Conservation (phyloP, 1,140 invertebrate species). For the Harpegnathos saltator region DNA sequence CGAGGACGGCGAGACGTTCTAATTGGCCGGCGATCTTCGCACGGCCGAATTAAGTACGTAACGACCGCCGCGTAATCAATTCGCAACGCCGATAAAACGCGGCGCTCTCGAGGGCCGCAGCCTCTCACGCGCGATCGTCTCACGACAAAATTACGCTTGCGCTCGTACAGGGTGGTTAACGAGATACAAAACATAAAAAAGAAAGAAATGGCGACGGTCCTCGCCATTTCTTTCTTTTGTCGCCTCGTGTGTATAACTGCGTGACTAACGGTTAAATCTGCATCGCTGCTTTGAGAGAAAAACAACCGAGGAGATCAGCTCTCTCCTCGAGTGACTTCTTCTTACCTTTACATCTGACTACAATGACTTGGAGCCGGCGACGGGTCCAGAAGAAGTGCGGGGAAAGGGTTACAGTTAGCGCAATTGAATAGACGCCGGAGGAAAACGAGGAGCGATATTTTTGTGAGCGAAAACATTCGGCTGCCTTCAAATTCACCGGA, state of each 20-base stretch:
- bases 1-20: not conserved
- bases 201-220: no score
- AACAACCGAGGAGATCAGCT: slow-evolving; percentile 15
- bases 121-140: not conserved
- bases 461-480: no score
- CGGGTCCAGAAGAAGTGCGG: slow-evolving; percentile 39
- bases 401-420: no score
- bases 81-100: not conserved
- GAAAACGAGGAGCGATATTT: no score
- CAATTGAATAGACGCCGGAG: no score
- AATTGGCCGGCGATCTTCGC: slow-evolving; percentile 1
- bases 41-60: slow-evolving; percentile 3
- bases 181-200: no score
- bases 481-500: no score
- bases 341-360: slow-evolving; percentile 56
- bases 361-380: slow-evolving; percentile 58
- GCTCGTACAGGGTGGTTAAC: no score
- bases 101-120: no score
- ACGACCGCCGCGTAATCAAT: slow-evolving; percentile 8
- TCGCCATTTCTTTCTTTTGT: no score
- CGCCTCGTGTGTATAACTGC: no score
- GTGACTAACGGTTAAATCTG: slow-evolving; percentile 21
- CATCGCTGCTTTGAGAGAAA: slow-evolving; percentile 28
- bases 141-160: not conserved
- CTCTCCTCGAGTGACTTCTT: slow-evolving; percentile 32